Evolutionary conservation across 2,113 vertebrate genomes (phyloP).

Genomic region (Phodopus roborovskii): DNA sequence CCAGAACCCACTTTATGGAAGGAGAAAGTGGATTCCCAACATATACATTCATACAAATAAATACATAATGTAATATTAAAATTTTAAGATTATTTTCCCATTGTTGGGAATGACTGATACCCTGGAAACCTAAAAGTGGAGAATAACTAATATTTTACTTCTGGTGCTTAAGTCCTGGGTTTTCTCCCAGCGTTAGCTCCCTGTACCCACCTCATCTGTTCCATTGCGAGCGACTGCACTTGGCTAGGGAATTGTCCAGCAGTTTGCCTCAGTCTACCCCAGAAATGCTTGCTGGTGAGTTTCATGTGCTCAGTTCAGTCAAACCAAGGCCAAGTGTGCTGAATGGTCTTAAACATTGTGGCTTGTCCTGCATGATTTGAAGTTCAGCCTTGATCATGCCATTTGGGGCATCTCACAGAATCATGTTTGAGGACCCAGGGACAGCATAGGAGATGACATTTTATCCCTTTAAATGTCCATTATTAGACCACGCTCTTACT

Average conservation of each 20-base stretch:
- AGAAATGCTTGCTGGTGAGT: slow-evolving; percentile 27
- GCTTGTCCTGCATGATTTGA: background rate
- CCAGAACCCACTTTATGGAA: background rate
- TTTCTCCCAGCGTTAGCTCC: background rate
- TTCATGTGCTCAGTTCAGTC: background rate
- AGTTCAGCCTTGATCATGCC: background rate
- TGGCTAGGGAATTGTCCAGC: background rate
- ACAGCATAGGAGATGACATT: background rate
- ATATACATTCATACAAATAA: background rate
- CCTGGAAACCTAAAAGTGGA: background rate
- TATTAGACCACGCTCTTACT: background rate
- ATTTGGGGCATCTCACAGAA: background rate
- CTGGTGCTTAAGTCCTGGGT: background rate
- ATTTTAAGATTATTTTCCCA: background rate
- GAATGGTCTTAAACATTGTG: background rate
- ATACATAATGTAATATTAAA: background rate
- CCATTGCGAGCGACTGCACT: background rate
- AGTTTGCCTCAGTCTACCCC: background rate
- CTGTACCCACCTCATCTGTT: background rate
- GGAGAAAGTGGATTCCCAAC: background rate
- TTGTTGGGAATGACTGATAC: background rate
- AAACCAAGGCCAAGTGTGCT: background rate
- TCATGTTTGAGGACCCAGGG: background rate
- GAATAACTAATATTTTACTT: background rate
- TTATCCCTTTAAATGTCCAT: background rate